phyloP scores from a whole-genome alignment of 1,140 invertebrate genomes.

The Octopus bimaculoides region DNA sequence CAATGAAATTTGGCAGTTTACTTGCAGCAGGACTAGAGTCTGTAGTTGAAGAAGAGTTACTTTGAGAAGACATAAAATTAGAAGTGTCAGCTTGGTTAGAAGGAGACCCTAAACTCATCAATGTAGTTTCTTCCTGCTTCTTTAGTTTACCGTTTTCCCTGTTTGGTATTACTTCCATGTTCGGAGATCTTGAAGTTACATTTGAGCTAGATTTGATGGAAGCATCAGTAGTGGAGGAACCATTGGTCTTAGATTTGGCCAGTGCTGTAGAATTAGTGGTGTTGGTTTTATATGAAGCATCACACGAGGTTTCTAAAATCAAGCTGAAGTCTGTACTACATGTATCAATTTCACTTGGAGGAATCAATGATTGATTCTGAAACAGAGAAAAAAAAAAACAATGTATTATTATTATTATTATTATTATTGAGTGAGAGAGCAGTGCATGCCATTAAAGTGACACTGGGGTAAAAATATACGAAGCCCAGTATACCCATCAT shows the following conservation, averaged over 20 bases:
- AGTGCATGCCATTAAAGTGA: no score
- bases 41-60: background rate
- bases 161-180: no score
- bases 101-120: background rate
- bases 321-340: conserved; percentile 24
- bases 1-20: background rate
- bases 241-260: background rate
- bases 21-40: background rate
- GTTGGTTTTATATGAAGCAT: conserved; percentile 14
- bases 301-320: conserved; percentile 27
- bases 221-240: background rate
- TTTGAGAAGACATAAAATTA: background rate
- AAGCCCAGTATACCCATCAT: no score
- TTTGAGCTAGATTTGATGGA: background rate
- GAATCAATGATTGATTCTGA: conserved; percentile 13
- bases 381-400: conserved; percentile 18
- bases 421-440: no score
- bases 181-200: background rate
- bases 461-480: no score
- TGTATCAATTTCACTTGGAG: conserved; percentile 20
- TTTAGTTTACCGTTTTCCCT: no score
- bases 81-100: background rate
- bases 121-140: no score
- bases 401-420: no score
- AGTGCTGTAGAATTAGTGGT: background rate